Evolutionary conservation across 2,113 vertebrate genomes (phyloP).

Genomic region (Coreoperca whiteheadi): DNA sequence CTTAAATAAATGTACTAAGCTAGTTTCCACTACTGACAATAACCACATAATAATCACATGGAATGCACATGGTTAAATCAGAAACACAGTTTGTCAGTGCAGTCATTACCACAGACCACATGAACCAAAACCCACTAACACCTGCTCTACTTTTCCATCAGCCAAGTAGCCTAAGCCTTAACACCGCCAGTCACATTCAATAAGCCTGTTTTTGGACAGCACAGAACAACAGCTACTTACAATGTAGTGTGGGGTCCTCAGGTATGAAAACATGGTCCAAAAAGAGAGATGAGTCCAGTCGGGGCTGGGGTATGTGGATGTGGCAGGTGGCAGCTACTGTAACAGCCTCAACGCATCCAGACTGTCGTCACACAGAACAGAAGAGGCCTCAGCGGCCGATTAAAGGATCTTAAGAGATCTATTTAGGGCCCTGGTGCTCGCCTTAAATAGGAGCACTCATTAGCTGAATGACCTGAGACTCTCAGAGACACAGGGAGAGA

Average conservation of each 20-base stretch:
- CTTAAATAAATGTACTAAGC: neutral
- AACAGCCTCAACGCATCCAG: constrained; percentile 20
- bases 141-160: constrained; percentile 55
- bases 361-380: constrained; percentile 35
- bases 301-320: neutral
- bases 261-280: constrained; percentile 79
- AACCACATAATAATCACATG: neutral
- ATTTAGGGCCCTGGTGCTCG: constrained; percentile 70
- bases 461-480: constrained; percentile 71
- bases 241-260: constrained; percentile 75
- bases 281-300: neutral
- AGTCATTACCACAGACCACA: neutral
- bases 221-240: constrained; percentile 65
- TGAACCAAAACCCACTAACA: constrained; percentile 33
- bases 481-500: constrained; percentile 20
- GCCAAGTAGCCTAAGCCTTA: constrained; percentile 61
- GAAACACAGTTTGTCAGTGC: neutral
- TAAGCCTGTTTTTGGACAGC: neutral
- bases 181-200: neutral
- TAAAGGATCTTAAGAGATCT: constrained; percentile 79
- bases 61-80: neutral
- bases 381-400: constrained; percentile 61
- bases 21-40: neutral
- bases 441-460: constrained; percentile 79
- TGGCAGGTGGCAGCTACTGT: neutral